Conservation (phyloP, 2,888 invertebrate genomes). For the Eupithecia abbreviata region DNA sequence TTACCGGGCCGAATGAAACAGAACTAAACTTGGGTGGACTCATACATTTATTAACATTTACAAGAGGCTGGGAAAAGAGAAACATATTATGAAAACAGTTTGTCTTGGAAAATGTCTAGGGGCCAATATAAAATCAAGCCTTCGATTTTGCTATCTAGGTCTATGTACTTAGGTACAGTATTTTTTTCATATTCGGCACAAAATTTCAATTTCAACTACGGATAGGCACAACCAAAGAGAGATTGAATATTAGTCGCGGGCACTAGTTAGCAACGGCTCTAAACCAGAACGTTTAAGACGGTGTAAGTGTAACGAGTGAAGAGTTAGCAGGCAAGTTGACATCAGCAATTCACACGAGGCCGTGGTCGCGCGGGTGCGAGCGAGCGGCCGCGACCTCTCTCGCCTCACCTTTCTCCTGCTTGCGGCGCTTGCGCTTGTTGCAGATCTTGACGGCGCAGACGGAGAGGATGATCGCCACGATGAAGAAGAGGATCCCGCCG, state of each 20-base stretch:
- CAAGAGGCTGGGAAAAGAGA: neutral
- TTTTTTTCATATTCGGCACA: too few relatives aligned
- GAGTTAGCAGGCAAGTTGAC: neutral
- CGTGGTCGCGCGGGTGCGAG: slow-evolving; percentile 56
- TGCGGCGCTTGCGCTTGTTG: slow-evolving; percentile 97
- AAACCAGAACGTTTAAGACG: neutral
- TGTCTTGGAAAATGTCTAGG: neutral
- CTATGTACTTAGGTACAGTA: neutral
- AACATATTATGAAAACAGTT: neutral
- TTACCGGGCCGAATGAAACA: neutral
- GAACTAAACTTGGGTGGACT: neutral
- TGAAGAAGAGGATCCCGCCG: slow-evolving; percentile 98
- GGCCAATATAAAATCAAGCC: neutral
- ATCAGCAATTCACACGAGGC: slow-evolving; percentile 27
- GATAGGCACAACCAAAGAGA: neutral
- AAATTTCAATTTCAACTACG: neutral
- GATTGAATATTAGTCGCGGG: neutral
- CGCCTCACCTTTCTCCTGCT: slow-evolving; percentile 97
- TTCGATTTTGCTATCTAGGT: neutral
- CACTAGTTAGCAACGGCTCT: neutral
- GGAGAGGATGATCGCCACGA: slow-evolving; percentile 98
- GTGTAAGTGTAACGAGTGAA: neutral
- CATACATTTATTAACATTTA: neutral
- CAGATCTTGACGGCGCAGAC: slow-evolving; percentile 99
- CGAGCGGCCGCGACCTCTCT: slow-evolving; percentile 60